Evolutionary conservation across 2,797 vertebrate species (phyloP).

Genomic region (Rhabdophis nuchalis): DNA sequence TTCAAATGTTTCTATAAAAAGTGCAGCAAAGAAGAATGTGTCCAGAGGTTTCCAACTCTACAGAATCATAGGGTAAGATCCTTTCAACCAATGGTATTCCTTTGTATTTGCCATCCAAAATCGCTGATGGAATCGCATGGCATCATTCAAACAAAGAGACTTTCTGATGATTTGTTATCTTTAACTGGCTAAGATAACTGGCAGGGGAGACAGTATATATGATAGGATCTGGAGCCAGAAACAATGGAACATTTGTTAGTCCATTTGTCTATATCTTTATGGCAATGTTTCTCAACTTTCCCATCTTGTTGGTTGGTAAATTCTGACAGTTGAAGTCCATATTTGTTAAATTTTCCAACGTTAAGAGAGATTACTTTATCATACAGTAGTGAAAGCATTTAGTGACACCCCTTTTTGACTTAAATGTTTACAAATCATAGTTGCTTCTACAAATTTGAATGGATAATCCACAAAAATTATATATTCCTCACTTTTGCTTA

Average conservation of each 20-base stretch:
- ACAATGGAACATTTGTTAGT: background rate
- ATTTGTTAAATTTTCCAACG: too few species aligned
- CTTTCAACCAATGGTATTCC: background rate
- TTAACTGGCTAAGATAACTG: background rate
- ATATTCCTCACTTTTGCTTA: background rate
- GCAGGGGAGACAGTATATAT: background rate
- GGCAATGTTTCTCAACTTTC: too few species aligned
- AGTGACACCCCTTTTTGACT: too few species aligned
- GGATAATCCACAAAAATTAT: background rate
- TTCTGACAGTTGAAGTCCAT: too few species aligned
- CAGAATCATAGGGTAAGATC: background rate
- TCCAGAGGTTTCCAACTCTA: background rate
- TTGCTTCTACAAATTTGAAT: too few species aligned
- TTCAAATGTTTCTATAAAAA: background rate
- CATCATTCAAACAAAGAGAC: background rate
- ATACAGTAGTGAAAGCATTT: too few species aligned
- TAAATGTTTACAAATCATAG: too few species aligned
- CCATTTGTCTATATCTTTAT: too few species aligned
- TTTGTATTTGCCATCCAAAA: background rate
- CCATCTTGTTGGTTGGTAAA: too few species aligned
- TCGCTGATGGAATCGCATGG: background rate
- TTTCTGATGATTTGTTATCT: background rate
- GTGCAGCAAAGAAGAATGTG: background rate
- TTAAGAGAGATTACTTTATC: too few species aligned
- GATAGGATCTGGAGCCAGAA: too few species aligned